Conservation (phyloP, 2,888 invertebrate species). For the Ectropis crepuscularia region DNA sequence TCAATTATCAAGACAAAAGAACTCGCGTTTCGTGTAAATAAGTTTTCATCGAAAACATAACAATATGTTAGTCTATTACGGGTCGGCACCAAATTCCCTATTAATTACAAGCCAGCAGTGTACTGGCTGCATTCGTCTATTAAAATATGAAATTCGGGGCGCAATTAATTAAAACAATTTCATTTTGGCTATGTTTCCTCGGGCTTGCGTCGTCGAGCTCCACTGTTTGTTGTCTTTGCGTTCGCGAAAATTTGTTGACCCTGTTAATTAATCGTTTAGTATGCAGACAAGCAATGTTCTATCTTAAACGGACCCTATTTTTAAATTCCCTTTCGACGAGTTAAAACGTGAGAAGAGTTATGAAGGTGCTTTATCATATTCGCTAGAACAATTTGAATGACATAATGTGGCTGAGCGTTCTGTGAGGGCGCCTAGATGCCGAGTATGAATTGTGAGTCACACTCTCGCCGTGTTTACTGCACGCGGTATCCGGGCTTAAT, state of each 20-base stretch:
- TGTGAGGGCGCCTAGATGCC: constrained; percentile 34
- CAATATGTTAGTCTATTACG: not conserved
- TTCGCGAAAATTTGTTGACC: constrained; percentile 72
- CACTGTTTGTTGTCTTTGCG: constrained; percentile 60
- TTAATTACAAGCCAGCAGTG: constrained; percentile 20
- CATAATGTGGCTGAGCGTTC: constrained; percentile 41
- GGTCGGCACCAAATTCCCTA: constrained; percentile 5
- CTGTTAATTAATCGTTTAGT: constrained; percentile 79
- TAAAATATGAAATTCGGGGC: constrained; percentile 52
- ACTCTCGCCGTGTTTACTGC: constrained; percentile 37
- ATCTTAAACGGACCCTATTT: constrained; percentile 55
- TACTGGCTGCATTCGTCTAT: constrained; percentile 41
- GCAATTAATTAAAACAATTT: constrained; percentile 60
- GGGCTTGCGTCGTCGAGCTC: constrained; percentile 57
- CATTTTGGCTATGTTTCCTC: constrained; percentile 62
- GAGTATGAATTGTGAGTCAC: constrained; percentile 32
- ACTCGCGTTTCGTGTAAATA: no score
- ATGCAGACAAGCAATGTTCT: constrained; percentile 65
- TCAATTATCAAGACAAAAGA: no score
- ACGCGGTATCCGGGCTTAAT: constrained; percentile 50
- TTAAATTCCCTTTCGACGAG: constrained; percentile 46
- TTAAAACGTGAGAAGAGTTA: constrained; percentile 37
- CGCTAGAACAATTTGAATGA: constrained; percentile 40
- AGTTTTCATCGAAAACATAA: no score
- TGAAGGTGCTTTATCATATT: constrained; percentile 50